Evolutionary conservation across 2,113 vertebrate species (phyloP), one percentile per base, ranked within the genome.

Genomic region (Hiodon tergisus): DNA sequence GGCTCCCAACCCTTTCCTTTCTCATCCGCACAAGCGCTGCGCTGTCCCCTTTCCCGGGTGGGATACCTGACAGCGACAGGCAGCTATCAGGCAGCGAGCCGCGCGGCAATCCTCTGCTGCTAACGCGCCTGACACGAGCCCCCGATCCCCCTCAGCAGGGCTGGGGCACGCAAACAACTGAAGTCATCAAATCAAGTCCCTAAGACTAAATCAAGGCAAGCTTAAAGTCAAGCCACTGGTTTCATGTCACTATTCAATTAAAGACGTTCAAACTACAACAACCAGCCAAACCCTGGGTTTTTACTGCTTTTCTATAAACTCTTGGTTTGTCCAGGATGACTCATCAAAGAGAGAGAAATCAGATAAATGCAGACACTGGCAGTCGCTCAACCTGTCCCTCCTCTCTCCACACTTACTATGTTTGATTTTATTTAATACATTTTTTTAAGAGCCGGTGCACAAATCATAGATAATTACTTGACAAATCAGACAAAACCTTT

Each of bases 21-120:
- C 73, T 60, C 57, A 87, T 84, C 85, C 60, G 4, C 16, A 57
- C 85, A 83, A 79, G 82, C 88, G 86, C 82, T 52, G 81, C 80
- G 86, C 86, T 89, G 87, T 88, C 88, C 88, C 17, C 78, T 76
- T 82, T 76, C 75, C 57, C 74, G 86, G 81, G 82, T n/a, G 68
- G 84, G 84, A 82, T 87, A 89, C 86, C 86, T 88, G 87, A 86
- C 85, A 86, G 83, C 81, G 86, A 16, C 72, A 67, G 57, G 61
- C 69, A 4, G 13, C 9, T 52, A 48, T 50, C 14, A 6, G 63
- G n/a, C 47, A 51, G n/a, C 55, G 57, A 52, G 55, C 54, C 67
- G 52, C 66, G 4, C 67, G 55, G 31, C 31, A 31, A 17, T 50
- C 54, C 57, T 6, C 51, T 3, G 57, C 50, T 9, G 10, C 73